A percentile compares a stretch with the other conserved stretches of the same genome.
Conservation (phyloP, 2,888 invertebrate species). For the Eupithecia tripunctaria region DNA sequence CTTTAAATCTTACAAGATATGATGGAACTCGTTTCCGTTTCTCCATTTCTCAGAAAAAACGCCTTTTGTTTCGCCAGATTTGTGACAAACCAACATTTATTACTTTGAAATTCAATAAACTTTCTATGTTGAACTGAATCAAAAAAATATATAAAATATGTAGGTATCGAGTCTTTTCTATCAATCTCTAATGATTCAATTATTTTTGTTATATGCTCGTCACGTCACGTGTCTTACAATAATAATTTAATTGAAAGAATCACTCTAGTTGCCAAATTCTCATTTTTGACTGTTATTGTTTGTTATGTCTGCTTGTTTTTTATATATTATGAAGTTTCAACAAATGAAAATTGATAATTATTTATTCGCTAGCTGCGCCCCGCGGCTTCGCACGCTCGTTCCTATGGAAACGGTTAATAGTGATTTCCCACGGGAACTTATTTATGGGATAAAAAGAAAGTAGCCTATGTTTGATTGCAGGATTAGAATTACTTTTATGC, state of each 20-base stretch:
- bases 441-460: too few species aligned
- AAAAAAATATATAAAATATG: neutral
- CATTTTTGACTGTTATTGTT: neutral
- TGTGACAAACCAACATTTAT: neutral
- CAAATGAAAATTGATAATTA: neutral
- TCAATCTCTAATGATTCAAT: conserved; percentile 34
- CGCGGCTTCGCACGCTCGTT: too few species aligned
- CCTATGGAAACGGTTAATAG: too few species aligned
- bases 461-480: too few species aligned
- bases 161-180: conserved; percentile 16
- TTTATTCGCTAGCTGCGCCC: too few species aligned
- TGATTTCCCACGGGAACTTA: too few species aligned
- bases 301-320: neutral
- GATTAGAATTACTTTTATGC: too few species aligned
- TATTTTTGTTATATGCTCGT: conserved; percentile 29
- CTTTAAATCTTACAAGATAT: neutral
- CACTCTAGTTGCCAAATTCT: neutral
- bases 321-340: neutral
- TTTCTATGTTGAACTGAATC: neutral
- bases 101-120: neutral
- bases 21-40: neutral
- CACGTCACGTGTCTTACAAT: conserved; percentile 32
- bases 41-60: neutral
- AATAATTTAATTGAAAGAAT: conserved; percentile 18
- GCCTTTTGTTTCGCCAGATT: neutral